A percentile compares a stretch with the other conserved stretches of the same genome.
phyloP scores from a whole-genome alignment of 2,797 vertebrate genomes.

The Setipinna tenuifilis region DNA sequence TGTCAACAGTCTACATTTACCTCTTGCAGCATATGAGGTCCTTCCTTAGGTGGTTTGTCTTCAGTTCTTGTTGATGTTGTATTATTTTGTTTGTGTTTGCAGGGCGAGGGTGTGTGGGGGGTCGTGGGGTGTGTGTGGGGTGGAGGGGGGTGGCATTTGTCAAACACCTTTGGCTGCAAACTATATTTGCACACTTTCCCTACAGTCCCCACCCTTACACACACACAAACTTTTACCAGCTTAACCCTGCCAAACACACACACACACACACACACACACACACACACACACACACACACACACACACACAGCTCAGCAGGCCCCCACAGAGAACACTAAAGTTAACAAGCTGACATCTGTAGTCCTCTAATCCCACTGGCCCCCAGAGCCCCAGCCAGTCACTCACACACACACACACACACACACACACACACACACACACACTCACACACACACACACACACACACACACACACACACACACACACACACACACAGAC shows the following conservation, averaged over 20 bases:
- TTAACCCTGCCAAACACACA: not conserved
- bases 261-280: conserved; percentile 7
- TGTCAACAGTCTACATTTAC: no score
- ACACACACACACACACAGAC: conserved; percentile 44
- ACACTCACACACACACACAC: not conserved
- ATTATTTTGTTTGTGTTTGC: no score
- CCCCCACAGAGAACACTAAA: not conserved
- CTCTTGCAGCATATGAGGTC: no score
- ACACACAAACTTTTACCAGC: conserved; percentile 28
- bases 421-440: conserved; percentile 15
- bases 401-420: conserved; percentile 22
- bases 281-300: not conserved
- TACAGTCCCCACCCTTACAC: no score
- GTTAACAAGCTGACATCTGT: not conserved
- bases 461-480: not conserved
- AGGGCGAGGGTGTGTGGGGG: no score
- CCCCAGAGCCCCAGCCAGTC: conserved; percentile 32
- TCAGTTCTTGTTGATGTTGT: no score
- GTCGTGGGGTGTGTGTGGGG: no score
- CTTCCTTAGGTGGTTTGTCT: no score
- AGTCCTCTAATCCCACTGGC: not conserved
- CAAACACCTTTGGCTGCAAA: not conserved
- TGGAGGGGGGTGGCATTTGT: no score
- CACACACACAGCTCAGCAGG: not conserved
- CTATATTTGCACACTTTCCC: no score